phyloP scores from a whole-genome alignment of 2,888 invertebrate genomes.

The Saturnia pavonia region DNA sequence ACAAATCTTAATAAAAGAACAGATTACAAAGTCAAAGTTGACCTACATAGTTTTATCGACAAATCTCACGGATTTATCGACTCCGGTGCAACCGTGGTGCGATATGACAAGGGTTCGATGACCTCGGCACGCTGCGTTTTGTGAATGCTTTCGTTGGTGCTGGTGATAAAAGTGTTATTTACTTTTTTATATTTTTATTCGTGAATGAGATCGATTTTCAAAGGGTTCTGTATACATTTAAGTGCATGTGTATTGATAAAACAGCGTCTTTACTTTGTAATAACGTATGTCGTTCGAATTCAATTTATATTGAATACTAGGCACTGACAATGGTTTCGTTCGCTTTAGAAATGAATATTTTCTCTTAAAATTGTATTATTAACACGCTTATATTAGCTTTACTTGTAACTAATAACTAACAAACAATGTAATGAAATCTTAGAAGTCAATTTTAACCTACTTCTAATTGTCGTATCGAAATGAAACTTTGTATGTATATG shows the following conservation, averaged over 20 bases:
- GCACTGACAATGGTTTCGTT: no score
- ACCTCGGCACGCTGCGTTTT: slow-evolving; percentile 46
- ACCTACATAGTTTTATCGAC: slow-evolving; percentile 34
- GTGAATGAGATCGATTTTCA: slow-evolving; percentile 29
- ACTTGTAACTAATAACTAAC: no score
- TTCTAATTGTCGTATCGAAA: no score
- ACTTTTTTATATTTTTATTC: slow-evolving; percentile 18
- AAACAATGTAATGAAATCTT: no score
- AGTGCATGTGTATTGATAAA: slow-evolving; percentile 10
- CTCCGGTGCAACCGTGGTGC: slow-evolving; percentile 43
- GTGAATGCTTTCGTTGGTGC: slow-evolving; percentile 51
- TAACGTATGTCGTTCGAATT: background rate
- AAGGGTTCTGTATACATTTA: slow-evolving; percentile 17
- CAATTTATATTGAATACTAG: background rate
- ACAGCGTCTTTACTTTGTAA: background rate
- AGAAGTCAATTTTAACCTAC: no score
- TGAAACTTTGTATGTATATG: no score
- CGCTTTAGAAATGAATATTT: no score
- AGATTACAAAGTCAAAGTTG: background rate
- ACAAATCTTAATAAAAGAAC: background rate
- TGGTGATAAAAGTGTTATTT: slow-evolving; percentile 42
- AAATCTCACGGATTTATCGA: slow-evolving; percentile 32
- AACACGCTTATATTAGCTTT: no score
- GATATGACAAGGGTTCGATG: slow-evolving; percentile 68
- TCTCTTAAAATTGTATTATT: no score